phyloP scores from a whole-genome alignment of 2,888 invertebrate species.

The Rhorus exstirpatorius region DNA sequence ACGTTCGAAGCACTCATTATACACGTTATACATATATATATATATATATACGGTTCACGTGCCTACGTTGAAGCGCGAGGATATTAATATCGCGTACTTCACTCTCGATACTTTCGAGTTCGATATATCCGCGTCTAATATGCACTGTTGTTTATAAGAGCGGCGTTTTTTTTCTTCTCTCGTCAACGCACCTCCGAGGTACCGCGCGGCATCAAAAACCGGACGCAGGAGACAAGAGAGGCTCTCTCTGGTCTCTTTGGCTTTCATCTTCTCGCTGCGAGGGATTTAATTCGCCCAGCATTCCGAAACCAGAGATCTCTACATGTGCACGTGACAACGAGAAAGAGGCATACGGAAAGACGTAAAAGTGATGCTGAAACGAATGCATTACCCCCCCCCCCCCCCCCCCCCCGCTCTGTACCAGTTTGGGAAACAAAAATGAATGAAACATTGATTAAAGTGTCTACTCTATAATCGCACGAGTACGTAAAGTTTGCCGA shows the following conservation, averaged over 20 bases:
- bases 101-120: constrained; percentile 85
- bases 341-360: constrained; percentile 71
- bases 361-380: no score
- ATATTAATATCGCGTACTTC: constrained; percentile 78
- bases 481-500: constrained; percentile 17
- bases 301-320: constrained; percentile 39
- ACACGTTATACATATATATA: constrained; percentile 5
- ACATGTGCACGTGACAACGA: constrained; percentile 76
- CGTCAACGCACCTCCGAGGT: constrained; percentile 68
- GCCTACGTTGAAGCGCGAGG: constrained; percentile 61
- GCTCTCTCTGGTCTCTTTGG: constrained; percentile 83
- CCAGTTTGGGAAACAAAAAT: not conserved
- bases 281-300: constrained; percentile 49
- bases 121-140: constrained; percentile 78
- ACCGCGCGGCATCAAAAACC: constrained; percentile 59
- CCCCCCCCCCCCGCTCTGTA: not conserved
- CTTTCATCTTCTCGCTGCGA: constrained; percentile 80
- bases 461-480: no score
- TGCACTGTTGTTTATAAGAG: constrained; percentile 1
- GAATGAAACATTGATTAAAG: constrained; percentile 5
- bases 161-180: constrained; percentile 55
- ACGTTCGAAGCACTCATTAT: constrained; percentile 12
- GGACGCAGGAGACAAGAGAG: constrained; percentile 65
- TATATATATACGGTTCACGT: constrained; percentile 38
- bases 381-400: not conserved